Conservation (phyloP, 2,113 vertebrate genomes). For the Cygnus atratus region DNA sequence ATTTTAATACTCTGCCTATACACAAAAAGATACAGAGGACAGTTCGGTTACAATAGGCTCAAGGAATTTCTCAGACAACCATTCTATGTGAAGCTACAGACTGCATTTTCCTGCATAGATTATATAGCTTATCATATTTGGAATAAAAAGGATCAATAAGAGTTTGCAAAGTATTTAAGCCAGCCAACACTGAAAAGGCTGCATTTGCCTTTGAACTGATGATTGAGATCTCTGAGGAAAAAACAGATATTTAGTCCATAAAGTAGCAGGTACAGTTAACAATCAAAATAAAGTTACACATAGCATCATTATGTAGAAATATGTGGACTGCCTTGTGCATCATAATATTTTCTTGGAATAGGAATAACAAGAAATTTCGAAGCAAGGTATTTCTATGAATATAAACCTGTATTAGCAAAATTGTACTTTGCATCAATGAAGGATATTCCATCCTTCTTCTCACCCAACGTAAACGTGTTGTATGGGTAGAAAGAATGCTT, state of each 20-base stretch:
- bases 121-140: background rate
- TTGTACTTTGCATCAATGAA: background rate
- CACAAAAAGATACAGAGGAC: background rate
- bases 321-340: background rate
- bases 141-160: background rate
- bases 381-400: background rate
- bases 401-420: background rate
- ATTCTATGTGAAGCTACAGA: background rate
- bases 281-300: background rate
- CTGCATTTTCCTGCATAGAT: background rate
- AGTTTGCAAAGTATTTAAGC: background rate
- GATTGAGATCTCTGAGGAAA: background rate
- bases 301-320: background rate
- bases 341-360: background rate
- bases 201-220: background rate
- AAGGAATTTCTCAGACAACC: background rate
- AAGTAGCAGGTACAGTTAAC: background rate
- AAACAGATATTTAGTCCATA: background rate
- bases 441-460: background rate
- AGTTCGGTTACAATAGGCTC: background rate
- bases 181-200: background rate
- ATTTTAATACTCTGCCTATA: background rate
- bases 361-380: background rate
- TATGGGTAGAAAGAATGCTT: background rate
- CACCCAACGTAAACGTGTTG: background rate